Base-by-base conservation (phyloP, 2,113 vertebrate species). In the Charina bottae region DNA sequence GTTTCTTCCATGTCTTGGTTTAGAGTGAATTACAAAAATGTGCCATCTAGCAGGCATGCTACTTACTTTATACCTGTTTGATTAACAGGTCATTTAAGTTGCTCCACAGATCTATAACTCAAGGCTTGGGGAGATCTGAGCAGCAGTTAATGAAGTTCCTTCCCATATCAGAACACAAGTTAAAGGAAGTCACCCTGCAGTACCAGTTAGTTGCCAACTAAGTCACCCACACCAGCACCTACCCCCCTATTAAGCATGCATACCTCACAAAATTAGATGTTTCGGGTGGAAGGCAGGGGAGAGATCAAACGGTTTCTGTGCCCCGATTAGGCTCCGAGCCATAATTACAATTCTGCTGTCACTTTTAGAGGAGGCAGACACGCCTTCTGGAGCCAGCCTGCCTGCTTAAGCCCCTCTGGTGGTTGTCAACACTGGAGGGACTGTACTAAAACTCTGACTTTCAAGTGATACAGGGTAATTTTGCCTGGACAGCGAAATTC, bases 201-300 rank as follows among this genome's bases (percentile, higher is more conserved):
- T 62, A 89, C 62, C 54, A 58, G 62, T 58, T 26, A 78, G 46
- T 58, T 91, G 90, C 87, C 91, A 89, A 24, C 58, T 88, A 85
- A 84, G 72, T 89, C 59, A 92, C 91, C 33, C 60, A 15, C n/a
- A 83, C 56, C 53, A 89, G 78, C 46, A 55, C 42, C 88, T 85
- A 55, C 28, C 56, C 83, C 46, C 87, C 64, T 92, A 85, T 89
- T 92, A 92, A 89, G 87, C 87, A 92, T 33, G 54, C 87, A 92
- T 89, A 62, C 91, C 58, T 92, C 72, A 62, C 56, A 60, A 92
- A 92, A 92, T 92, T 88, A 92, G 78, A 89, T 92, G 91, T 89
- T 83, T 89, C 72, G 87, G 91, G 33, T 92, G 58, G 87, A 92
- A 92, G 91, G 46, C 72, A 92, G 24, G 91, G 87, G 53, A 55